Evolutionary conservation across 2,888 invertebrate genomes (phyloP).

Genomic region (Ptilodon capucinus): DNA sequence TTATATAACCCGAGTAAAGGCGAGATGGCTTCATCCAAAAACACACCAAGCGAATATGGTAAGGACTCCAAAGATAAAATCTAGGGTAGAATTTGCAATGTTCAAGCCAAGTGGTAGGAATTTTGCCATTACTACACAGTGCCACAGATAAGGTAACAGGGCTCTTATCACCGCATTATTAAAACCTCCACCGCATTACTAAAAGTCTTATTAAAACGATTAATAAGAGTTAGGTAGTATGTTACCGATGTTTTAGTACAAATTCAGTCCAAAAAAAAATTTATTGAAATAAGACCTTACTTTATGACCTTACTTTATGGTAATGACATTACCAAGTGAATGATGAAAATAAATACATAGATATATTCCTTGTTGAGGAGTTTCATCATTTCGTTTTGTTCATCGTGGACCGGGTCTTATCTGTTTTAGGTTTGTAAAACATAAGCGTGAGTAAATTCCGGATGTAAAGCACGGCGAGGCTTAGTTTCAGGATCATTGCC

Average conservation of each 20-base stretch:
- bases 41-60: constrained; percentile 30
- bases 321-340: too few species aligned
- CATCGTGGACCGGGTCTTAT: constrained; percentile 5
- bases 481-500: constrained; percentile 21
- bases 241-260: too few species aligned
- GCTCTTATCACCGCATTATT: too few species aligned
- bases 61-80: constrained; percentile 43
- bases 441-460: constrained; percentile 26
- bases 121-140: constrained; percentile 29
- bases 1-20: constrained; percentile 13
- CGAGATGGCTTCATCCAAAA: constrained; percentile 30
- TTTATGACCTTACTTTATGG: too few species aligned
- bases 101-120: constrained; percentile 34
- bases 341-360: too few species aligned
- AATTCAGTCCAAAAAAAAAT: too few species aligned
- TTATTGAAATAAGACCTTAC: too few species aligned
- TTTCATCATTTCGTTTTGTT: too few species aligned
- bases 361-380: too few species aligned
- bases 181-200: too few species aligned
- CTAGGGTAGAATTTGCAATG: constrained; percentile 51
- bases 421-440: constrained; percentile 33
- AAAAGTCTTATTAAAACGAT: too few species aligned
- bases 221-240: too few species aligned
- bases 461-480: constrained; percentile 36
- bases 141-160: constrained; percentile 21